Evolutionary conservation across 2,797 vertebrate species (phyloP).

Genomic region (Gobio occitaniae): DNA sequence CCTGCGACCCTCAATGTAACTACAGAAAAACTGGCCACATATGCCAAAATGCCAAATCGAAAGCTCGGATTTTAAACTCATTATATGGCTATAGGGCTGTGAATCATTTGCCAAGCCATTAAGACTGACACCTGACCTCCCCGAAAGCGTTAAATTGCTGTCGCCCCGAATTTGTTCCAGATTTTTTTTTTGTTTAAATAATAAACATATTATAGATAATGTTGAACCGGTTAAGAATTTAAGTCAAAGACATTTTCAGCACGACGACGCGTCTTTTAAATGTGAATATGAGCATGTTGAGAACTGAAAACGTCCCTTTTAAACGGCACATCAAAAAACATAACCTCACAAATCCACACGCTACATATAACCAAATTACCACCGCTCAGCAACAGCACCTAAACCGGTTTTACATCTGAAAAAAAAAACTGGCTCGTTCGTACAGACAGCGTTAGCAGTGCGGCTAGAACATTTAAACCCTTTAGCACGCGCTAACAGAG

Average conservation of each 20-base stretch:
- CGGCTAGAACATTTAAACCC: constrained; percentile 35
- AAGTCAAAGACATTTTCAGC: neutral
- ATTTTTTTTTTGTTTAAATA: neutral
- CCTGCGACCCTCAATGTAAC: constrained; percentile 75
- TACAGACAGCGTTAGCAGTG: constrained; percentile 28
- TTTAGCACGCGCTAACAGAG: constrained; percentile 43
- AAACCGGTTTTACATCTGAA: neutral
- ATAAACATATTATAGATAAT: neutral
- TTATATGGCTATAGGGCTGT: neutral
- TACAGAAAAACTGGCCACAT: neutral
- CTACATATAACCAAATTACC: neutral
- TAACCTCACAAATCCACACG: neutral
- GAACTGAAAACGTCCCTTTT: neutral
- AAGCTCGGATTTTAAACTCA: neutral
- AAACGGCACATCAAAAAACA: neutral
- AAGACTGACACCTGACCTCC: constrained; percentile 28
- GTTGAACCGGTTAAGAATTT: neutral
- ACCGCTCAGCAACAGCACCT: neutral
- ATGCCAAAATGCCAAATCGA: neutral
- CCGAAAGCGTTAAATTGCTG: neutral
- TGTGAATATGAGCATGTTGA: neutral
- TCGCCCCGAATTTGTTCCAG: neutral
- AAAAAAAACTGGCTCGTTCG: neutral
- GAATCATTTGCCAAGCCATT: neutral
- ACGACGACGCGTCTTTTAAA: neutral